Conservation (phyloP, 2,113 vertebrate genomes). For the Otocyon megalotis region DNA sequence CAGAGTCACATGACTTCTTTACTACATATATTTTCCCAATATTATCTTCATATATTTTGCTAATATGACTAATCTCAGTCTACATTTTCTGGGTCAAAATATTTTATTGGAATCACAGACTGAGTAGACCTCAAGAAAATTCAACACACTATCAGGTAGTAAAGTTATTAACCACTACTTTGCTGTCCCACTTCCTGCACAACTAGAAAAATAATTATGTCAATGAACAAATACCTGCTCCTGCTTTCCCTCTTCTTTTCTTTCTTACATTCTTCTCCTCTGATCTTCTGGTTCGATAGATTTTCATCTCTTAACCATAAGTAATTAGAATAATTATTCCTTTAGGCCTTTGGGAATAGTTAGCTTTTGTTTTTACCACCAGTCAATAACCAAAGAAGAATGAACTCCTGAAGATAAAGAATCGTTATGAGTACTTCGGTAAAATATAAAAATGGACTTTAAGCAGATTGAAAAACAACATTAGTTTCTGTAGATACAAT, state of each 20-base stretch:
- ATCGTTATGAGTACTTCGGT: background rate
- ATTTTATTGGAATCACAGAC: background rate
- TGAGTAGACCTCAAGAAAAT: background rate
- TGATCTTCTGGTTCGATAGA: background rate
- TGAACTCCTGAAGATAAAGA: background rate
- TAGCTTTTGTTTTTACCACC: background rate
- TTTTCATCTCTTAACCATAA: background rate
- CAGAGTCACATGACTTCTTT: background rate
- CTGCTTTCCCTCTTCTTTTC: background rate
- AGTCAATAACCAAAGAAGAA: slow-evolving; percentile 1
- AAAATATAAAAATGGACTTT: slow-evolving; percentile 23
- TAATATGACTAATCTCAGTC: background rate
- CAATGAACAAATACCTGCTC: background rate
- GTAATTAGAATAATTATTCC: background rate
- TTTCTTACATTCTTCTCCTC: background rate
- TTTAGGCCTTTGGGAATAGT: background rate
- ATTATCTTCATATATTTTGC: slow-evolving; percentile 28
- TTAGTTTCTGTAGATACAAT: slow-evolving; percentile 21
- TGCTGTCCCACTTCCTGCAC: background rate
- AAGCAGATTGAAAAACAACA: background rate
- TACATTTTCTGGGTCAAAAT: background rate
- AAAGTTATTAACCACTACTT: background rate
- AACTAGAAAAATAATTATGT: background rate
- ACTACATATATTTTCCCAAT: background rate
- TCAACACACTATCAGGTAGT: background rate